A percentile compares a stretch with the other conserved stretches of the same genome.
Evolutionary conservation across 2,113 vertebrate genomes (phyloP).

Genomic region (Lontra canadensis): DNA sequence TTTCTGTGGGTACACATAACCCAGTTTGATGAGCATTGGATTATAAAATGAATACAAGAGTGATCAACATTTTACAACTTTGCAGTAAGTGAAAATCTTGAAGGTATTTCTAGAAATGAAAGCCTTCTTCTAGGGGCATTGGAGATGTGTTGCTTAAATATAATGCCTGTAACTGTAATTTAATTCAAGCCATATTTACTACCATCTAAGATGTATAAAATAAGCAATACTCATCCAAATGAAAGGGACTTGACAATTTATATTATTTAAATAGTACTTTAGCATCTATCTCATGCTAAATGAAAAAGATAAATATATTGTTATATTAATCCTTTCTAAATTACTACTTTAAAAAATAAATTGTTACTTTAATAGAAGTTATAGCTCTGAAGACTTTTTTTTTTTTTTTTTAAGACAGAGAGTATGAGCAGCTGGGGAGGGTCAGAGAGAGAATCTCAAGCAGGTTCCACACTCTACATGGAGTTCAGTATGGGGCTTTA

Average conservation of each 20-base stretch:
- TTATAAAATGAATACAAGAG: neutral
- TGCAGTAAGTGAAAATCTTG: neutral
- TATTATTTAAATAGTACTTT: neutral
- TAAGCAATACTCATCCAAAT: neutral
- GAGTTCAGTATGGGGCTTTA: neutral
- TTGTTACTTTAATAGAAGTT: neutral
- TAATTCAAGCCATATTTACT: neutral
- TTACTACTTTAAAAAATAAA: neutral
- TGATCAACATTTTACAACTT: constrained; percentile 8
- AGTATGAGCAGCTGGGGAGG: neutral
- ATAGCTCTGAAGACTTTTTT: constrained; percentile 38
- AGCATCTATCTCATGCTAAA: neutral
- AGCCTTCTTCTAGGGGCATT: neutral
- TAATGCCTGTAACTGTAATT: neutral
- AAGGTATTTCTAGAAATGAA: neutral
- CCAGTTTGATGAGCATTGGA: neutral
- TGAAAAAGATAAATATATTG: neutral
- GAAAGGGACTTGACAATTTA: neutral
- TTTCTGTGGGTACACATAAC: neutral
- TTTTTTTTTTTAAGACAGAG: neutral
- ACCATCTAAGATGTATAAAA: neutral
- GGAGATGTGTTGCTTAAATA: neutral
- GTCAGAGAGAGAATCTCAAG: neutral
- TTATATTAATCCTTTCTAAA: neutral
- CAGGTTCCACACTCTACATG: neutral